Evolutionary conservation across 1,140 invertebrate species (phyloP).

Genomic region (Hylaeus anthracinus): DNA sequence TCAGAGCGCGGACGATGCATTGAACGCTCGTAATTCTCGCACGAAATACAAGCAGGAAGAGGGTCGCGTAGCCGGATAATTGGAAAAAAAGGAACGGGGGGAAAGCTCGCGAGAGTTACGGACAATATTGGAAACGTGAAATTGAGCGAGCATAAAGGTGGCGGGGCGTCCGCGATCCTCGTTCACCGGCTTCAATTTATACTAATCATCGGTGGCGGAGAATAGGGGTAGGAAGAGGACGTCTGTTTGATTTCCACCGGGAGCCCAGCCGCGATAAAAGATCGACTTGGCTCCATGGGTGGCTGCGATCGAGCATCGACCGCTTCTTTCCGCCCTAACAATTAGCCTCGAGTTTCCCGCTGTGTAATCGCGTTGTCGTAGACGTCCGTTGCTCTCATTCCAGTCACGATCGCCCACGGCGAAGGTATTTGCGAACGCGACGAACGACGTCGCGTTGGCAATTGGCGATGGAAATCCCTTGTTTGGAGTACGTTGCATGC

Average conservation of each 20-base stretch:
- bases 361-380: neutral
- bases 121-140: conserved; percentile 57
- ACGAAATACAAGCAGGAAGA: conserved; percentile 28
- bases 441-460: neutral
- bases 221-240: neutral
- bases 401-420: neutral
- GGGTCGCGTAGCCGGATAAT: conserved; percentile 23
- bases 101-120: conserved; percentile 16
- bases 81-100: conserved; percentile 17
- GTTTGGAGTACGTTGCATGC: too few species aligned
- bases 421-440: too few species aligned
- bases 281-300: conserved; percentile 17
- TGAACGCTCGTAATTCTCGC: conserved; percentile 39
- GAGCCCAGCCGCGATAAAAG: conserved; percentile 52
- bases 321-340: neutral
- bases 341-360: neutral
- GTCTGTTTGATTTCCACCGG: conserved; percentile 61
- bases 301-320: conserved; percentile 25
- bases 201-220: conserved; percentile 58
- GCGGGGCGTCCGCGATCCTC: neutral
- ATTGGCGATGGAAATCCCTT: neutral
- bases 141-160: conserved; percentile 53
- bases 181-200: conserved; percentile 58
- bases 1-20: neutral
- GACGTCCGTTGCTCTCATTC: neutral